Conservation (phyloP, 2,113 vertebrate genomes). For the Petrocephalus zakoni region DNA sequence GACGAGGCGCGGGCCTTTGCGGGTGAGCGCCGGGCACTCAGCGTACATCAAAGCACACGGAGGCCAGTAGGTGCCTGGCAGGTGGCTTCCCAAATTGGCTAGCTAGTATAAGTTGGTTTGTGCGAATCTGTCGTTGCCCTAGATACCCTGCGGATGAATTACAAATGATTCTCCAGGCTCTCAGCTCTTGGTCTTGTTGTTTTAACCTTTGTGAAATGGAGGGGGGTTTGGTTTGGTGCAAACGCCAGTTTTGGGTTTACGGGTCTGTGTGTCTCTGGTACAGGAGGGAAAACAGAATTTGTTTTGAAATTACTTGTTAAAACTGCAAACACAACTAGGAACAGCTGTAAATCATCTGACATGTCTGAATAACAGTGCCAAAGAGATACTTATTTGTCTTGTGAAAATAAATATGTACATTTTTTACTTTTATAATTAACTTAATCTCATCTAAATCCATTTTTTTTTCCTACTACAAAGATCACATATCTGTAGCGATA, state of each 20-base stretch:
- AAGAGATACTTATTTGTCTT: not conserved
- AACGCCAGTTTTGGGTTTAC: not conserved
- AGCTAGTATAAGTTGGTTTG: not conserved
- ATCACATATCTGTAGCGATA: not conserved
- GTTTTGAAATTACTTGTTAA: not conserved
- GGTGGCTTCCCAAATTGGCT: not conserved
- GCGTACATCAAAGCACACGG: not conserved
- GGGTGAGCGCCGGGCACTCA: slow-evolving; percentile 28
- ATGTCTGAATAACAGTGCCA: not conserved
- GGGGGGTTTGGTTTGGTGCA: not conserved
- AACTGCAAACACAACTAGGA: not conserved
- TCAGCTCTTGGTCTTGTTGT: not conserved
- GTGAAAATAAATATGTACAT: not conserved
- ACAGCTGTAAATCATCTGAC: not conserved
- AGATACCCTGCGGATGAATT: not conserved
- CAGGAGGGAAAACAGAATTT: not conserved
- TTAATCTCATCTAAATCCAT: not conserved
- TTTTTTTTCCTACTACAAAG: not conserved
- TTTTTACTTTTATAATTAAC: not conserved
- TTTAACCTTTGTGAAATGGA: not conserved
- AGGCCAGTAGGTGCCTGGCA: not conserved
- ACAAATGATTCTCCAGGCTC: not conserved
- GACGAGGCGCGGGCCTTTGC: slow-evolving; percentile 52
- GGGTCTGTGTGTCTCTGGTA: not conserved
- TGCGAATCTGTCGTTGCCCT: not conserved